Evolutionary conservation across 2,888 invertebrate species (phyloP).

Genomic region (Artemia sinica): DNA sequence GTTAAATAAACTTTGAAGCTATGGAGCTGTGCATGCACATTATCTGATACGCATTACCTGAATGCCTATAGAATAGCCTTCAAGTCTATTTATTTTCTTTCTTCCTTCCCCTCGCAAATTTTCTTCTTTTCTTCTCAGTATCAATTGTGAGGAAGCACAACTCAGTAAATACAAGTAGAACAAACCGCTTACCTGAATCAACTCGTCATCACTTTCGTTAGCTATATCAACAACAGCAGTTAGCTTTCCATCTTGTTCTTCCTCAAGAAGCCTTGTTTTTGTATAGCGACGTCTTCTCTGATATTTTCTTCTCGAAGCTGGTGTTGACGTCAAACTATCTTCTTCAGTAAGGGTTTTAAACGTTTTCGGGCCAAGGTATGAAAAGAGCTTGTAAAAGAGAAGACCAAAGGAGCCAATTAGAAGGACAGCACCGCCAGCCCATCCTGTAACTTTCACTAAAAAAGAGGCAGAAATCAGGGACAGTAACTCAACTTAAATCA

Average conservation of each 20-base stretch:
- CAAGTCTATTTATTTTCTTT: no score
- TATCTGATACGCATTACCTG: no score
- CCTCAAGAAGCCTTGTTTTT: neutral
- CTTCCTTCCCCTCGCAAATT: no score
- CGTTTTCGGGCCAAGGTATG: neutral
- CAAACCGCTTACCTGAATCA: neutral
- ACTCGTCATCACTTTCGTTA: constrained; percentile 4
- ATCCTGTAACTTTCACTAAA: neutral
- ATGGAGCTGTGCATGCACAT: no score
- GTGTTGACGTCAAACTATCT: neutral
- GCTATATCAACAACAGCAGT: neutral
- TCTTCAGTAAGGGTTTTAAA: neutral
- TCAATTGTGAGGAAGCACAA: no score
- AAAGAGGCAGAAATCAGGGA: neutral
- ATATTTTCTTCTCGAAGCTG: neutral
- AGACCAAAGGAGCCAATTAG: constrained; percentile 4
- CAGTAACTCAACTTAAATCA: no score
- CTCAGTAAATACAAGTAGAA: neutral
- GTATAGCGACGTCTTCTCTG: neutral
- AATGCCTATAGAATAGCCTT: no score
- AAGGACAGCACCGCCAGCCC: constrained; percentile 14
- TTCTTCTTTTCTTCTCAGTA: no score
- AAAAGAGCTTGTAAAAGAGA: neutral
- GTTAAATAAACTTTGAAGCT: no score
- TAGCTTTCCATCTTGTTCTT: neutral